Percentiles rank a stretch among this genome's conserved stretches.
phyloP scores from a whole-genome alignment of 2,797 vertebrate genomes.

The Benthosema pterotum region DNA sequence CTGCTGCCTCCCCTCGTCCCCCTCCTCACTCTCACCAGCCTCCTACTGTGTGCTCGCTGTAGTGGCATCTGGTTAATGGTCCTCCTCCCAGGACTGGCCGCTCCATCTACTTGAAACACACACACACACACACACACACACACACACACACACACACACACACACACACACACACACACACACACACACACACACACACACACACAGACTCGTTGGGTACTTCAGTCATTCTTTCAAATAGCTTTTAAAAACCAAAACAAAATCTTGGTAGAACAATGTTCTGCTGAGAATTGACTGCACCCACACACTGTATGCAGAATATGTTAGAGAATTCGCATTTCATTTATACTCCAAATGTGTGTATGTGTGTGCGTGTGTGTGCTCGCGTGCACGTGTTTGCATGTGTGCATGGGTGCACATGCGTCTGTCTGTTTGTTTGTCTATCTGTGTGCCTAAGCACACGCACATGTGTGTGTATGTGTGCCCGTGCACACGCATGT shows the following conservation, averaged over 20 bases:
- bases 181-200: constrained; percentile 1
- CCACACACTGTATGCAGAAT: too few relatives aligned
- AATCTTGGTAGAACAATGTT: background rate
- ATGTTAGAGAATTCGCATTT: too few relatives aligned
- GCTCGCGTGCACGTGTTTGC: background rate
- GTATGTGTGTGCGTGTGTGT: constrained; percentile 20
- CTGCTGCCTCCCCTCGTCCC: constrained; percentile 38
- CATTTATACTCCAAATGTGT: background rate
- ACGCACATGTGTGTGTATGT: background rate
- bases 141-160: background rate
- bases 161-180: background rate
- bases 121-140: background rate
- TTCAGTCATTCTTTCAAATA: background rate
- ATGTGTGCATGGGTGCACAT: too few relatives aligned
- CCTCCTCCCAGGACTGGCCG: constrained; percentile 44
- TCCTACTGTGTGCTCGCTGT: constrained; percentile 55
- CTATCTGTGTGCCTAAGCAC: too few relatives aligned
- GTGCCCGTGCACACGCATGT: background rate
- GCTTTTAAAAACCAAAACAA: background rate
- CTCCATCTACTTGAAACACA: constrained; percentile 38
- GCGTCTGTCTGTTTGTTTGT: background rate
- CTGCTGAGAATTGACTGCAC: constrained; percentile 22
- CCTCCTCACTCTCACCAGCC: constrained; percentile 46
- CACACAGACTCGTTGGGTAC: background rate
- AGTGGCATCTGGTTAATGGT: constrained; percentile 71